A percentile compares a stretch with the other conserved stretches of the same genome.
phyloP scores from a whole-genome alignment of 2,113 vertebrate genomes.

The Azemiops feae region DNA sequence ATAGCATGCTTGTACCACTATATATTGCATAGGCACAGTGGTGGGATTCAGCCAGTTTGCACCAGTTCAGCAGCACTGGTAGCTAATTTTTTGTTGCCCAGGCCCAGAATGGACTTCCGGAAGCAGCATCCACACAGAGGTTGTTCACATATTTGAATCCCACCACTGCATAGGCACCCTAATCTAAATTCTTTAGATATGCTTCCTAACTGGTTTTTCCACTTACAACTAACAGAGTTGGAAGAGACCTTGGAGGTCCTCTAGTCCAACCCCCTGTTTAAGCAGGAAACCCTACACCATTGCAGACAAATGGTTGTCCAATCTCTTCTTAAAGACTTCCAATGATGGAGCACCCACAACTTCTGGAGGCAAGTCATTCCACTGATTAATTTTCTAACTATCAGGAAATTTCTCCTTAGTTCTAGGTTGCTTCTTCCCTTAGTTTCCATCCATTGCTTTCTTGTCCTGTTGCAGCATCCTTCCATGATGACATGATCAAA shows the following conservation, averaged over 20 bases:
- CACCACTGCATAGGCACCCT: neutral
- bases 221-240: neutral
- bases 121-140: too few species aligned
- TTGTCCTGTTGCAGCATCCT: neutral
- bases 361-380: neutral
- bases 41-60: too few species aligned
- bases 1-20: rapidly evolving
- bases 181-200: neutral
- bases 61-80: too few species aligned
- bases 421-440: neutral
- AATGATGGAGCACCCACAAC: neutral
- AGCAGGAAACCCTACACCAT: neutral
- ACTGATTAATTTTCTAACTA: neutral
- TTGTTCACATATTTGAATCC: too few species aligned
- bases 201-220: neutral
- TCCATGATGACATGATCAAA: neutral
- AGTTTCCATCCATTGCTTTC: neutral
- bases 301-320: neutral
- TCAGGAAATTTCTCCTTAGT: neutral
- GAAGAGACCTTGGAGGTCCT: neutral
- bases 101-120: too few species aligned
- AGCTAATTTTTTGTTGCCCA: too few species aligned
- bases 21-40: neutral
- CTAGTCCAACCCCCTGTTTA: neutral
- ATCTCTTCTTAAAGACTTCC: neutral